Conservation (phyloP, 2,113 vertebrate genomes). For the Cynocephalus volans region DNA sequence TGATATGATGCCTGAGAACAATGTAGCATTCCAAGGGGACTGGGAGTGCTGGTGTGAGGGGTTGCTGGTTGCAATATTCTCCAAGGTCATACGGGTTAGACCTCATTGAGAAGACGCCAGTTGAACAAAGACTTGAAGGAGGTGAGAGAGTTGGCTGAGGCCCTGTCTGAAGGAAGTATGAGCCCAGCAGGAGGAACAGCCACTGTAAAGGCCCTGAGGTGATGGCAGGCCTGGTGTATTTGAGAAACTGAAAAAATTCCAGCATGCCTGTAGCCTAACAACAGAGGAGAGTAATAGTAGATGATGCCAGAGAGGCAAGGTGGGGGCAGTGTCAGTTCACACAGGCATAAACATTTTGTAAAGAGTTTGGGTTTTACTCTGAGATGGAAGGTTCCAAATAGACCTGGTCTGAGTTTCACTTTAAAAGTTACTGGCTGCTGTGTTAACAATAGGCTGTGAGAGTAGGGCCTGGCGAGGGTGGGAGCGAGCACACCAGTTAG, state of each 20-base stretch:
- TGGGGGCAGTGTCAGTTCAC: background rate
- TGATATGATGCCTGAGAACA: background rate
- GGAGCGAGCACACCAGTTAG: background rate
- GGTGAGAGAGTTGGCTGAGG: background rate
- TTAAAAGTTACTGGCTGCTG: background rate
- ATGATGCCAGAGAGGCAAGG: background rate
- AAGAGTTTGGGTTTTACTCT: background rate
- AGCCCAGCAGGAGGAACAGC: background rate
- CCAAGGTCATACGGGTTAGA: background rate
- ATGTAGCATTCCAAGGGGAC: background rate
- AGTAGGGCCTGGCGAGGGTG: background rate
- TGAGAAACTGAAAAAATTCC: background rate
- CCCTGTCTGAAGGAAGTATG: background rate
- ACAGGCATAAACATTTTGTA: background rate
- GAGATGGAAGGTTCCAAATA: background rate
- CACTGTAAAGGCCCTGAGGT: background rate
- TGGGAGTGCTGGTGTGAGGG: background rate
- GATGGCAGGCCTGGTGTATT: background rate
- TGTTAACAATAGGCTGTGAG: background rate
- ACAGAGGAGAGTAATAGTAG: background rate
- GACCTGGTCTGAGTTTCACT: background rate
- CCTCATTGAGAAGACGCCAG: background rate
- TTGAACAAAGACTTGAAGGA: slow-evolving; percentile 29
- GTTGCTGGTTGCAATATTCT: background rate
- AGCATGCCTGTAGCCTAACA: background rate